Percentiles rank a stretch among this genome's conserved stretches.
Evolutionary conservation across 2,113 vertebrate genomes (phyloP).

Genomic region (Podarcis raffonei): DNA sequence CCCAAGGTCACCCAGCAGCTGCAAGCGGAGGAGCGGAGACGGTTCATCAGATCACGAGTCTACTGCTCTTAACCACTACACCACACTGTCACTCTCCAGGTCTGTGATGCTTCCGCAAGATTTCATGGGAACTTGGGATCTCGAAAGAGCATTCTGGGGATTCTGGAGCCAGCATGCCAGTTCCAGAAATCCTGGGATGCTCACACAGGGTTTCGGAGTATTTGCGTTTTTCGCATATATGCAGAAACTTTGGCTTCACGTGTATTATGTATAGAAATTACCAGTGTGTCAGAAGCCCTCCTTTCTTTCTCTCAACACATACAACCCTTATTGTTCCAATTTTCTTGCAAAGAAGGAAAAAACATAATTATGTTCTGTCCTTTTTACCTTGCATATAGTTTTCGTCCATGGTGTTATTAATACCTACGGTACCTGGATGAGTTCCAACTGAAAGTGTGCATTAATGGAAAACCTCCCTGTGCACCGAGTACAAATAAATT

Average conservation of each 20-base stretch:
- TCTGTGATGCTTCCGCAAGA: neutral
- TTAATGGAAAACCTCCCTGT: constrained; percentile 2
- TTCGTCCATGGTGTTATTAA: neutral
- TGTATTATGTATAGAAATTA: neutral
- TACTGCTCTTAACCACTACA: too few species aligned
- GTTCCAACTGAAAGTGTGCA: constrained; percentile 16
- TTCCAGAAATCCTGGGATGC: too few species aligned
- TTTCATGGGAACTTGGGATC: too few species aligned
- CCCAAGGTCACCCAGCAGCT: too few species aligned
- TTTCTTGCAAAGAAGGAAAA: constrained; percentile 37
- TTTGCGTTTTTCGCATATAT: too few species aligned
- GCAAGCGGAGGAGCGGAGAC: too few species aligned
- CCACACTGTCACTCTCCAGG: too few species aligned
- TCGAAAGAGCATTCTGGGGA: too few species aligned
- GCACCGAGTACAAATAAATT: neutral
- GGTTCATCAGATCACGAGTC: too few species aligned
- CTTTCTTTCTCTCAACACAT: neutral
- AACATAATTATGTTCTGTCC: neutral
- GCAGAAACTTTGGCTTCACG: constrained; percentile 14
- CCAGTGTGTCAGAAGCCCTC: neutral
- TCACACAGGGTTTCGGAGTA: too few species aligned
- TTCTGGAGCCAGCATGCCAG: too few species aligned
- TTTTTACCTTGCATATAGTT: constrained; percentile 21
- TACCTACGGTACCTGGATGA: constrained; percentile 17
- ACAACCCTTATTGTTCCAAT: neutral